Conservation (phyloP, 2,888 invertebrate species). For the Fragum fragum region DNA sequence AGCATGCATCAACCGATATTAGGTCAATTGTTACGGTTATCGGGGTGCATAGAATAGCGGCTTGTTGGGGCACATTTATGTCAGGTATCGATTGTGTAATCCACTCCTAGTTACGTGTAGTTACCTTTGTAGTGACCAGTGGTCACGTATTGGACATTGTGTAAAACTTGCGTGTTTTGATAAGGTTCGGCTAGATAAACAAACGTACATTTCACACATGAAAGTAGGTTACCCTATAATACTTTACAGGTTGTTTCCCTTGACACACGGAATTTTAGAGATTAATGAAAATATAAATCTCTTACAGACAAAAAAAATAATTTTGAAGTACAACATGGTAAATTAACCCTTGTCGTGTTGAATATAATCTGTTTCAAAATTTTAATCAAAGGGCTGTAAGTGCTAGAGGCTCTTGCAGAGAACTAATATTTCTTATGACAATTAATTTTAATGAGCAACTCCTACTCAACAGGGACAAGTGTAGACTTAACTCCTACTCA, state of each 20-base stretch:
- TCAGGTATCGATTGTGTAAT: constrained; percentile 48
- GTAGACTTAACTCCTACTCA: no score
- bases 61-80: constrained; percentile 54
- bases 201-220: constrained; percentile 35
- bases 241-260: constrained; percentile 25
- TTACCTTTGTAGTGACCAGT: constrained; percentile 28
- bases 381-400: no score
- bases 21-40: constrained; percentile 35
- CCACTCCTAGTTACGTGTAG: constrained; percentile 35
- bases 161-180: constrained; percentile 41
- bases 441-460: no score
- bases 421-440: no score
- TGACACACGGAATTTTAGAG: constrained; percentile 5
- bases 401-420: no score
- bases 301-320: no score
- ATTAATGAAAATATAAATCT: background rate
- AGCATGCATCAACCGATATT: constrained; percentile 59
- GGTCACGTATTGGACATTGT: constrained; percentile 30
- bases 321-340: no score
- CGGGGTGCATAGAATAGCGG: constrained; percentile 39
- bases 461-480: no score
- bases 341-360: no score
- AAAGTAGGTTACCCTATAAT: constrained; percentile 38
- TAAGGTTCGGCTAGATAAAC: constrained; percentile 27
- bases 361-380: no score